Conservation (phyloP, 2,888 invertebrate species). For the Metellina segmentata region DNA sequence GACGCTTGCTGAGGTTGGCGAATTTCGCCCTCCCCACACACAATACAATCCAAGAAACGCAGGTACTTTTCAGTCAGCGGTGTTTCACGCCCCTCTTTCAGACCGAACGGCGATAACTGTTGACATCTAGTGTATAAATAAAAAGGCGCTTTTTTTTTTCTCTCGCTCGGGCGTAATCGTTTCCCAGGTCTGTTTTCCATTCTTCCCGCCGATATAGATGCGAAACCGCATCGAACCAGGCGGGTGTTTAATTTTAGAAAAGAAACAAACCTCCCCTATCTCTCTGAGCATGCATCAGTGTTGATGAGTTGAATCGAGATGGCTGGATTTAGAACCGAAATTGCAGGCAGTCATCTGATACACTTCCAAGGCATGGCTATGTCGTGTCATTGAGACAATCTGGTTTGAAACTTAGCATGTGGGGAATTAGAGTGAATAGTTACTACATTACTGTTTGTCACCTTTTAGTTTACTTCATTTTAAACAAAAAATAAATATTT, state of each 20-base stretch:
- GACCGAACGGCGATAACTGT: constrained; percentile 43
- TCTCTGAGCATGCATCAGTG: constrained; percentile 10
- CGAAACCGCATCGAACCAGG: constrained; percentile 5
- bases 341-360: neutral
- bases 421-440: neutral
- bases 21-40: constrained; percentile 46
- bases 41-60: constrained; percentile 6
- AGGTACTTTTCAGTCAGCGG: constrained; percentile 1
- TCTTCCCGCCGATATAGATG: constrained; percentile 31
- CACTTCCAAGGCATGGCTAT: neutral
- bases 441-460: neutral
- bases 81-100: constrained; percentile 7
- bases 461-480: neutral
- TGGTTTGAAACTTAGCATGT: neutral
- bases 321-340: constrained; percentile 36
- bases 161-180: constrained; percentile 18
- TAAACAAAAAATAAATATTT: too few relatives aligned
- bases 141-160: constrained; percentile 12
- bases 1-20: constrained; percentile 65
- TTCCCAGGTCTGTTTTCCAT: constrained; percentile 18
- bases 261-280: neutral
- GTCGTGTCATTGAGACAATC: neutral
- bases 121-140: constrained; percentile 25
- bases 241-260: constrained; percentile 50
- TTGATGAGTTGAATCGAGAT: constrained; percentile 10